These are phyloP conservation scores for Sarcophaga variegata DNA, from an alignment of 2,888 invertebrate genomes.

Conservation along the genomic window DNA sequence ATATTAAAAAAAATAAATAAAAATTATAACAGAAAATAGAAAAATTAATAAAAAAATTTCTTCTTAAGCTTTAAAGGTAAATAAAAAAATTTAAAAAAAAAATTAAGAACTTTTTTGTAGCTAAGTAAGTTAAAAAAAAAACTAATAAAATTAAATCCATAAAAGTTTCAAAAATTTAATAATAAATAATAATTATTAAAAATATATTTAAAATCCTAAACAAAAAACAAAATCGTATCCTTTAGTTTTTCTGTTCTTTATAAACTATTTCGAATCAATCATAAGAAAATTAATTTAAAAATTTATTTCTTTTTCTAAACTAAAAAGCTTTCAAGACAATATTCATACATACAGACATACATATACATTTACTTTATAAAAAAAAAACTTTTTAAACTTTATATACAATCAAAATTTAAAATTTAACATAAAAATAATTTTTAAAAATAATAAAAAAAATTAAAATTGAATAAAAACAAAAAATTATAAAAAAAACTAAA, in stretches of 20 bases:
- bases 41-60: constrained; percentile 37
- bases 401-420: constrained; percentile 36
- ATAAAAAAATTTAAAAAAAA: constrained; percentile 35
- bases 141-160: constrained; percentile 25
- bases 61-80: constrained; percentile 65
- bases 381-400: constrained; percentile 19
- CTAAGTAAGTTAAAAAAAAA: constrained; percentile 47
- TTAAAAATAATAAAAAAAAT: background rate
- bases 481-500: background rate
- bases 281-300: constrained; percentile 13
- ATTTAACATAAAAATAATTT: background rate
- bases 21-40: constrained; percentile 49
- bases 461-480: background rate
- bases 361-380: no score
- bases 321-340: constrained; percentile 57
- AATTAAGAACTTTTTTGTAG: constrained; percentile 61
- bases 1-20: constrained; percentile 47
- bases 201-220: constrained; percentile 18
- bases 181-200: background rate
- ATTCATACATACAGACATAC: constrained; percentile 28
- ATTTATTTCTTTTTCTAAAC: constrained; percentile 45
- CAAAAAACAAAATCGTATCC: constrained; percentile 1
- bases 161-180: constrained; percentile 34
- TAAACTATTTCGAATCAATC: background rate
- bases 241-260: constrained; percentile 11